Conservation (phyloP, 2,113 vertebrate genomes). For the Euleptes europaea region DNA sequence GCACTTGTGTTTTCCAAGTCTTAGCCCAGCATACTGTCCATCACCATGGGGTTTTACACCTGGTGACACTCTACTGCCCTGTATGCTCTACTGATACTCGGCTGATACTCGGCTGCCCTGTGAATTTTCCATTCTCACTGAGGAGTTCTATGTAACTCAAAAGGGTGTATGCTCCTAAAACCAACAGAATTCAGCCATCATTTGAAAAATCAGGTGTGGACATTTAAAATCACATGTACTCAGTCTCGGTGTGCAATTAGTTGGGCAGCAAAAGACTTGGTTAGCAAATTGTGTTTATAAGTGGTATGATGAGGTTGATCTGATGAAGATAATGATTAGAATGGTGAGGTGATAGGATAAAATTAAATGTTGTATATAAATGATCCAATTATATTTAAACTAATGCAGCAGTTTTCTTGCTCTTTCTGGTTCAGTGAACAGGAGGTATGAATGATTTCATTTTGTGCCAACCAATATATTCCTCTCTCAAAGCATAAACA, state of each 20-base stretch:
- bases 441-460: not conserved
- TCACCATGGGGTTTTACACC: too few species aligned
- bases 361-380: not conserved
- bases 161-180: not conserved
- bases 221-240: not conserved
- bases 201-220: not conserved
- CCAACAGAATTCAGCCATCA: not conserved
- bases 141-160: not conserved
- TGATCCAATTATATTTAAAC: not conserved
- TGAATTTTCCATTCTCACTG: not conserved
- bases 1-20: too few species aligned
- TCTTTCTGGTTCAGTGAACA: slow-evolving; percentile 2
- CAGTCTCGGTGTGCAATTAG: not conserved
- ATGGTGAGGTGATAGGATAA: not conserved
- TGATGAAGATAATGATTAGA: not conserved
- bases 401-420: not conserved
- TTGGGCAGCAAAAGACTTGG: not conserved
- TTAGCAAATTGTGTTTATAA: slow-evolving; percentile 4
- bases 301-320: not conserved
- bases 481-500: not conserved
- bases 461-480: not conserved
- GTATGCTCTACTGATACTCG: too few species aligned
- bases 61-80: too few species aligned
- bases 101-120: too few species aligned
- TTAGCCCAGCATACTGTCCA: too few species aligned